phyloP scores from a whole-genome alignment of 2,888 invertebrate species.

The Conus canariensis region DNA sequence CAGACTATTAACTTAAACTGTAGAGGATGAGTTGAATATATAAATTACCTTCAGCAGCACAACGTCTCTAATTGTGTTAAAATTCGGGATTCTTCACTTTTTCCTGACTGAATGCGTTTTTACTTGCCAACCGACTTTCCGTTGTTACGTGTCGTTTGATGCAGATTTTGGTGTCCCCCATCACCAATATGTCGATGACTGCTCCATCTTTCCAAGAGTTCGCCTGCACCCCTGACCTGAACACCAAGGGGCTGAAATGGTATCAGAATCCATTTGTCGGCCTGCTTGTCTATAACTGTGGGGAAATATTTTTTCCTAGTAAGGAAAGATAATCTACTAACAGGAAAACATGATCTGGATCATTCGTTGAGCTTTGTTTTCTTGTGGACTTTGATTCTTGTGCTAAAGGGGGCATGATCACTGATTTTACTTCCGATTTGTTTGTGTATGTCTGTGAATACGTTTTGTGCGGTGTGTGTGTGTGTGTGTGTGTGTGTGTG shows the following conservation, averaged over 20 bases:
- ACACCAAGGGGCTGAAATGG: not conserved
- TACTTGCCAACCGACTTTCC: not conserved
- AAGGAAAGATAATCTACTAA: no score
- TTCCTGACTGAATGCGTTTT: not conserved
- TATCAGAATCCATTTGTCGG: not conserved
- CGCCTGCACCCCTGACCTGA: not conserved
- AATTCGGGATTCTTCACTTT: not conserved
- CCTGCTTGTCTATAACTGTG: no score
- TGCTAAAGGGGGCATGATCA: no score
- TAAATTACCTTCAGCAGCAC: not conserved
- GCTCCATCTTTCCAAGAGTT: not conserved
- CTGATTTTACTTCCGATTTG: no score
- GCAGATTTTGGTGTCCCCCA: not conserved
- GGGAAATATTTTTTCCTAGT: no score
- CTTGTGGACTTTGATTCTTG: no score
- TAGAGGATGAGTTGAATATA: no score
- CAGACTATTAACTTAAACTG: not conserved
- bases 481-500: no score
- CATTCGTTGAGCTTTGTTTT: no score
- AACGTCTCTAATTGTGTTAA: not conserved
- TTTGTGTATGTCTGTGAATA: no score
- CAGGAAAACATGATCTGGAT: no score
- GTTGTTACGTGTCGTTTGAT: not conserved
- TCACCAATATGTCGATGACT: not conserved
- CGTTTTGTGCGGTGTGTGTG: no score